Evolutionary conservation across 2,888 invertebrate species (phyloP).

Genomic region (Leucoptera coffeella): DNA sequence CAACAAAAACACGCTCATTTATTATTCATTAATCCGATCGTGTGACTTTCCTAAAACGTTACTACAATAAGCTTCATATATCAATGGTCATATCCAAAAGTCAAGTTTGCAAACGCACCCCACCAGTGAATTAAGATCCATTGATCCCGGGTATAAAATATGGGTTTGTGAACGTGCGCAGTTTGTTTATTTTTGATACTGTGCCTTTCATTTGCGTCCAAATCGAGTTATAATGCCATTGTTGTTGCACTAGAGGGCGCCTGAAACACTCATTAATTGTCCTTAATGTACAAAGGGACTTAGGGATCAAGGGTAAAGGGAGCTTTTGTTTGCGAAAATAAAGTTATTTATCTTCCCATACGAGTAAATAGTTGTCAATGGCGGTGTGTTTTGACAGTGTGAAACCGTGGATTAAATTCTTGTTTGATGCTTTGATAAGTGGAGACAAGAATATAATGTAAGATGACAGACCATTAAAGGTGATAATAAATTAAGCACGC

Average conservation of each 20-base stretch:
- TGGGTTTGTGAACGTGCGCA: too few relatives aligned
- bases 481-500: background rate
- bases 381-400: slow-evolving; percentile 2
- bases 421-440: background rate
- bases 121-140: too few relatives aligned
- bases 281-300: slow-evolving; percentile 25
- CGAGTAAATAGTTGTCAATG: too few relatives aligned
- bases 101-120: too few relatives aligned
- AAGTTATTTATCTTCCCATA: slow-evolving; percentile 36
- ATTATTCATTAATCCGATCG: too few relatives aligned
- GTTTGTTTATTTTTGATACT: slow-evolving; percentile 29
- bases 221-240: slow-evolving; percentile 36
- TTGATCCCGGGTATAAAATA: too few relatives aligned
- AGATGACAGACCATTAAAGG: too few relatives aligned
- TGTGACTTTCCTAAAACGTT: too few relatives aligned
- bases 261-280: slow-evolving; percentile 44
- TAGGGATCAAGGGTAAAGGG: slow-evolving; percentile 24
- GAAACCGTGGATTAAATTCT: background rate
- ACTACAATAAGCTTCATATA: too few relatives aligned
- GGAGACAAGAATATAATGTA: too few relatives aligned
- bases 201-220: slow-evolving; percentile 21
- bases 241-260: slow-evolving; percentile 35
- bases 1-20: too few relatives aligned
- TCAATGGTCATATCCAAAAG: too few relatives aligned
- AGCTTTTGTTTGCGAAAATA: slow-evolving; percentile 33